Conservation (phyloP, 2,113 vertebrate species). For the Tichodroma muraria region DNA sequence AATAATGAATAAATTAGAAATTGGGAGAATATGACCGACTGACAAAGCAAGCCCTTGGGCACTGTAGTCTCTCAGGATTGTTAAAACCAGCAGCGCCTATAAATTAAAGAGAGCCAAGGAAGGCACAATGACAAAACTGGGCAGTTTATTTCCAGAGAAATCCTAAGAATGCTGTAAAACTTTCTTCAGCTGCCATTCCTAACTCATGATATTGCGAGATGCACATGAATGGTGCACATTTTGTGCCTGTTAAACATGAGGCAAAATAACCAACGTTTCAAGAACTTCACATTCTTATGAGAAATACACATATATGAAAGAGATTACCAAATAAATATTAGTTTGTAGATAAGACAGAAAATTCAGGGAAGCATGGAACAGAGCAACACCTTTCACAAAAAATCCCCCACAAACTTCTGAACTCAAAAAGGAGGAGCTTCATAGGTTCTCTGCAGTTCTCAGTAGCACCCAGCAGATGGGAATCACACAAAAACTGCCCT, state of each 20-base stretch:
- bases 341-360: neutral
- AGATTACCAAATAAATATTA: neutral
- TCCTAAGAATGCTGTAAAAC: neutral
- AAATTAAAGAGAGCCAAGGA: neutral
- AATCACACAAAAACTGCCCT: neutral
- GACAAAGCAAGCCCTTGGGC: neutral
- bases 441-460: neutral
- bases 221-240: neutral
- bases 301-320: neutral
- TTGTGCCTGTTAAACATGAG: neutral
- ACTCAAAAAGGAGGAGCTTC: neutral
- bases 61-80: neutral
- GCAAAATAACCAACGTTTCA: neutral
- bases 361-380: neutral
- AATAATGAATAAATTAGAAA: neutral
- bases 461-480: neutral
- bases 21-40: neutral
- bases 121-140: neutral
- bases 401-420: neutral
- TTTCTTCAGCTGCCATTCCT: neutral
- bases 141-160: neutral
- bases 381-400: neutral
- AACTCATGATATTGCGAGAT: fast-evolving
- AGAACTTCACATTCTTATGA: neutral
- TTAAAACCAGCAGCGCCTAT: neutral